Conservation (phyloP, 2,113 vertebrate species). For the Campylorhamphus procurvoides region DNA sequence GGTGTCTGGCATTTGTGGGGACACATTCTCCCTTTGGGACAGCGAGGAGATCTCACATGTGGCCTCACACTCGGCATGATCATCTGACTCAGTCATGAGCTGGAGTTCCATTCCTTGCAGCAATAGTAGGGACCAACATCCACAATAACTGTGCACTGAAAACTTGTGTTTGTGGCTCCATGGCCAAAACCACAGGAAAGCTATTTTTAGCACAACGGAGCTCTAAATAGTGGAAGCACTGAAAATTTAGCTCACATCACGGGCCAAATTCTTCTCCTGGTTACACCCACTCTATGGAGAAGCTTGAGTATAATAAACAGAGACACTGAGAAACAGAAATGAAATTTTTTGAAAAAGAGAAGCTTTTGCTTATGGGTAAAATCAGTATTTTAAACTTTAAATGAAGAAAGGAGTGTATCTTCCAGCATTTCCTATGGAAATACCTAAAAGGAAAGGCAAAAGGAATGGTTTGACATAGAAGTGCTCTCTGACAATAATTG, state of each 20-base stretch:
- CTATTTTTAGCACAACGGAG: slow-evolving; percentile 45
- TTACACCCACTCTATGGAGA: slow-evolving; percentile 56
- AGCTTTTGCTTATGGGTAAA: background rate
- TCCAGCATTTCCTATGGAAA: background rate
- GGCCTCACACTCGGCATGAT: background rate
- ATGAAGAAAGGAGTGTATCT: background rate
- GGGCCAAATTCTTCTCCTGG: slow-evolving; percentile 59
- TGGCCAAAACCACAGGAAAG: slow-evolving; percentile 63
- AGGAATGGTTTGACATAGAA: background rate
- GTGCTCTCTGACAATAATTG: background rate
- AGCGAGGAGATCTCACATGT: background rate
- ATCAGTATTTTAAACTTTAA: background rate
- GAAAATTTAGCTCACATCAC: slow-evolving; percentile 51
- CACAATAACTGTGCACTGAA: slow-evolving; percentile 47
- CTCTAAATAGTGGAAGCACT: slow-evolving; percentile 64
- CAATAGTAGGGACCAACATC: slow-evolving; percentile 15
- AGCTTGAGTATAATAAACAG: slow-evolving; percentile 16
- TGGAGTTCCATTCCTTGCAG: slow-evolving; percentile 37
- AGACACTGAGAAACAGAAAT: background rate
- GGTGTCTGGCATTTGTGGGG: background rate
- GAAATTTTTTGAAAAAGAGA: background rate
- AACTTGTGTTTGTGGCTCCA: slow-evolving; percentile 54
- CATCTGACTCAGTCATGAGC: background rate
- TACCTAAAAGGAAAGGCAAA: background rate
- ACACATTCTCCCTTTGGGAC: background rate